Evolutionary conservation across 2,113 vertebrate genomes (phyloP), one percentile per base, ranked within the genome.

Genomic region (Tor tambroides): DNA sequence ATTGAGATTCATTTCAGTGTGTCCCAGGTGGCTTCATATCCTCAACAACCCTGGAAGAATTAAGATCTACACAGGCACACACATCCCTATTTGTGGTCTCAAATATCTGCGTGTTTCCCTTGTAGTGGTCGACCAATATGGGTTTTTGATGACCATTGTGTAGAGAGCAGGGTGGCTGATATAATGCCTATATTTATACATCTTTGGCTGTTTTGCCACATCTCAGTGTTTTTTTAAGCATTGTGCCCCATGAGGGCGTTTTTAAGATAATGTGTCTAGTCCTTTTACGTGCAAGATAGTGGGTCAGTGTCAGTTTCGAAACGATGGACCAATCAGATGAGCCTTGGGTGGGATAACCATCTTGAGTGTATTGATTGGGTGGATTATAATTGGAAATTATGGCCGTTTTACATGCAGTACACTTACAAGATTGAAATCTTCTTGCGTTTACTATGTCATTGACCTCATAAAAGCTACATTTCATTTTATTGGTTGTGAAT

Each of bases 31-130:
- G 72, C 43, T 5, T 74, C 19, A 59, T 69, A 38, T 71, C 77
- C 76, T 77, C 78, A 82, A 65, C 32, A 80, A n/a, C 41, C 23
- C 28, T 85, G 59, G 78, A 54, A 38, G 63, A 89, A 83, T 79
- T 85, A 46, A 65, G n/a, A 71, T 84, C 76, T 54, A 26, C 10
- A 7, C 30, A n/a, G 54, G 32, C 30, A 80, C 19, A n/a, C 4
- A 9, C 4, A 19, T 28, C 59, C 79, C n/a, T 43, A 19, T 54
- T 51, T 71, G 14, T 28, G 14, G 61, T 83, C 17, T 65, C 12
- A 67, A 61, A 46, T 82, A 82, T 43, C 41, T 51, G 41, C 71
- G 43, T 83, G 14, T 65, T 28, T 61, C 28, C 23, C 1, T 19
- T 19, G 21, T 59, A 32, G 49, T 54, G 46, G 15, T 35, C n/a